Conservation (phyloP, 2,888 invertebrate species). For the Tryphoninae sp. region DNA sequence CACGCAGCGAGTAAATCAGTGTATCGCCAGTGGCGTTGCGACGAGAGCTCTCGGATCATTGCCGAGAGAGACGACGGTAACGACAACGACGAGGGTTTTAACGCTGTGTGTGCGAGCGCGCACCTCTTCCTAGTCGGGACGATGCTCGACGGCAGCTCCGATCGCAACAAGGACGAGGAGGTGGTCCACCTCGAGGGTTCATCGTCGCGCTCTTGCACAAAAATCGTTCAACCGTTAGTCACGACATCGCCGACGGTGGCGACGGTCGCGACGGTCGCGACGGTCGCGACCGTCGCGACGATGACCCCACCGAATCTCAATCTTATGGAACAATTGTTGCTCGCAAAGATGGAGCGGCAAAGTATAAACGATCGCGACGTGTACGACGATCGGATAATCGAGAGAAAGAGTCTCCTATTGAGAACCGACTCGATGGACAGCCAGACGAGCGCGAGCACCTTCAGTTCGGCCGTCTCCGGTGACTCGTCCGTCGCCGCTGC, state of each 20-base stretch:
- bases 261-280: conserved; percentile 83
- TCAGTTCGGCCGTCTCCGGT: conserved; percentile 85
- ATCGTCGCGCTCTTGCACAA: conserved; percentile 64
- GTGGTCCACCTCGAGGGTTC: conserved; percentile 65
- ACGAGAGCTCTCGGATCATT: too few relatives aligned
- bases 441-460: conserved; percentile 84
- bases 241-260: conserved; percentile 75
- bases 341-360: conserved; percentile 91
- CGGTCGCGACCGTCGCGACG: conserved; percentile 79
- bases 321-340: conserved; percentile 90
- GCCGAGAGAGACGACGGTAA: too few relatives aligned
- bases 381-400: conserved; percentile 66
- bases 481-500: conserved; percentile 84
- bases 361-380: conserved; percentile 70
- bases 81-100: too few relatives aligned
- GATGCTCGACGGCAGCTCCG: not conserved
- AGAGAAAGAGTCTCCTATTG: conserved; percentile 81
- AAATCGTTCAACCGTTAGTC: conserved; percentile 76
- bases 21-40: not conserved
- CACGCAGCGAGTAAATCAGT: not conserved
- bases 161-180: conserved; percentile 53
- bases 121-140: not conserved
- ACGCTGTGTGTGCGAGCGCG: too few relatives aligned
- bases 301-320: conserved; percentile 81
- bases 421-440: conserved; percentile 89